phyloP scores from a whole-genome alignment of 2,888 invertebrate species.

The Prenolepis imparis region DNA sequence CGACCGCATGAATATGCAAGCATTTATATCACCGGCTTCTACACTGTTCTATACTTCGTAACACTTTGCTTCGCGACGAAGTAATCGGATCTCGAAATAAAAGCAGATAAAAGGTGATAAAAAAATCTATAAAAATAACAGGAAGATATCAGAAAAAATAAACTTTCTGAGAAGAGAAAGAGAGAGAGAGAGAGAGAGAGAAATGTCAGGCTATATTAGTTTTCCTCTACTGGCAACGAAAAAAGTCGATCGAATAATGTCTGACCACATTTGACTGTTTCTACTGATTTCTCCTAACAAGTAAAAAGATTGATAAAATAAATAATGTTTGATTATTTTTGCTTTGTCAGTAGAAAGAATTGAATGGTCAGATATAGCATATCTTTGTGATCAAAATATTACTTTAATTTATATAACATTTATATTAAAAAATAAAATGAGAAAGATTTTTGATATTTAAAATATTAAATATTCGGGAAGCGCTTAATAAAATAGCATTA shows the following conservation, averaged over 20 bases:
- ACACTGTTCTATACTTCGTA: conserved; percentile 24
- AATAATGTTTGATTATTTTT: background rate
- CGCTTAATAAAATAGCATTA: background rate
- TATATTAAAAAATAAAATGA: background rate
- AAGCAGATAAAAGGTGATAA: background rate
- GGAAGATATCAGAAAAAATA: background rate
- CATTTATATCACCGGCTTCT: conserved; percentile 53
- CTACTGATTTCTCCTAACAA: background rate
- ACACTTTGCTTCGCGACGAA: background rate
- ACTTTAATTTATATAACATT: background rate
- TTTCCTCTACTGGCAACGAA: conserved; percentile 23
- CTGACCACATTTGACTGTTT: background rate
- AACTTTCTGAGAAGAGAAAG: background rate
- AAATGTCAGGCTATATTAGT: conserved; percentile 12
- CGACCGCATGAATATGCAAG: conserved; percentile 60
- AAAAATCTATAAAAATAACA: background rate
- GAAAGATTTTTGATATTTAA: background rate
- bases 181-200: background rate
- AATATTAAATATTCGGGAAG: background rate
- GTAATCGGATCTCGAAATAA: background rate
- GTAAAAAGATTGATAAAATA: background rate
- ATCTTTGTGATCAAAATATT: background rate
- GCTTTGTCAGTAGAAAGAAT: background rate
- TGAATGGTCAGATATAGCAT: background rate
- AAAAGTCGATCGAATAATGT: background rate